A percentile compares a stretch with the other conserved stretches of the same genome.
Conservation (phyloP, 1,140 invertebrate species). For the Tetramorium alpestre region DNA sequence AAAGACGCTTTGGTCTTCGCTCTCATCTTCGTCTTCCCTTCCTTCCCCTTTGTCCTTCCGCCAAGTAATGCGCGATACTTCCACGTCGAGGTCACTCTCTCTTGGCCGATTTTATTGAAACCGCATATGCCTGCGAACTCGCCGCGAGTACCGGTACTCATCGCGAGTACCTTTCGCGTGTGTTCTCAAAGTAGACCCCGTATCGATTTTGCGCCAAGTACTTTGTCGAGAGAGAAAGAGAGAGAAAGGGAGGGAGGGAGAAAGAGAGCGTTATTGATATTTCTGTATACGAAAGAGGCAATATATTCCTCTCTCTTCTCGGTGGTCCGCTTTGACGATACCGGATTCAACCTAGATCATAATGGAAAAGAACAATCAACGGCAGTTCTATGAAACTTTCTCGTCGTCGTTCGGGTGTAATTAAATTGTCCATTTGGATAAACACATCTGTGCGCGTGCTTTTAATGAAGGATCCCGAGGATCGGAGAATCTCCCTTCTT, state of each 20-base stretch:
- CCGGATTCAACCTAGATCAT: background rate
- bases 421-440: constrained; percentile 16
- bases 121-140: background rate
- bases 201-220: constrained; percentile 21
- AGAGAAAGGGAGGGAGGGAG: background rate
- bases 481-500: background rate
- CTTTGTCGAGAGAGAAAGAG: background rate
- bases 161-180: background rate
- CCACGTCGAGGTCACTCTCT: background rate
- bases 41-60: background rate
- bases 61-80: background rate
- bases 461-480: background rate
- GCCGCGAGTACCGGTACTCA: background rate
- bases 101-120: constrained; percentile 35
- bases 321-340: background rate
- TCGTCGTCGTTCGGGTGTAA: background rate
- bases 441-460: background rate
- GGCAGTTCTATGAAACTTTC: background rate
- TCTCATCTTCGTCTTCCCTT: background rate
- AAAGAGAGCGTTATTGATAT: constrained; percentile 28
- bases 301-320: background rate
- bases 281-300: constrained; percentile 1
- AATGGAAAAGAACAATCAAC: background rate
- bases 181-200: constrained; percentile 2
- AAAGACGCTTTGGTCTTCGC: background rate